phyloP scores from a whole-genome alignment of 2,888 invertebrate genomes.

The Cephus spinipes region DNA sequence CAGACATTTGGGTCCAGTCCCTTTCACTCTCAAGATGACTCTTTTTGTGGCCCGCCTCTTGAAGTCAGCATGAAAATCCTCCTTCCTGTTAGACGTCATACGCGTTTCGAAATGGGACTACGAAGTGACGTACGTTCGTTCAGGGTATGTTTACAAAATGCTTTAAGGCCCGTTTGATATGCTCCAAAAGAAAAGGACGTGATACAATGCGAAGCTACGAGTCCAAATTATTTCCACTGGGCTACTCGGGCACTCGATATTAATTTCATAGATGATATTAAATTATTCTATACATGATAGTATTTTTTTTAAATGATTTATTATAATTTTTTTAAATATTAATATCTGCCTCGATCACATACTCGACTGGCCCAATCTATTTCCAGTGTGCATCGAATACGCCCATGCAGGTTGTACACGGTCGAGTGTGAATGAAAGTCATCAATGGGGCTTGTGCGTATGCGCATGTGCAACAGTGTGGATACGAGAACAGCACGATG shows the following conservation, averaged over 20 bases:
- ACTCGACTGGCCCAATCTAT: slow-evolving; percentile 7
- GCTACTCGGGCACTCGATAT: background rate
- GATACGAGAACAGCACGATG: background rate
- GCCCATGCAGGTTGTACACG: slow-evolving; percentile 32
- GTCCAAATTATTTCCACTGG: background rate
- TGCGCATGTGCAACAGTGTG: slow-evolving; percentile 10
- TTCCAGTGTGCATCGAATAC: slow-evolving; percentile 22
- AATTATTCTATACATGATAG: background rate
- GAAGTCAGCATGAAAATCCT: background rate
- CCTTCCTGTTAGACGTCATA: background rate
- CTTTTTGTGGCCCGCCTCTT: background rate
- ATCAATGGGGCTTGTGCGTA: slow-evolving; percentile 40
- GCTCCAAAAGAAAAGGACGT: background rate
- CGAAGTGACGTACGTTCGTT: background rate
- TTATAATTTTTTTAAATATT: background rate
- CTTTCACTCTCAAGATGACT: background rate
- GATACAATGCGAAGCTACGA: background rate
- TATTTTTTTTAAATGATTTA: background rate
- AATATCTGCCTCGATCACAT: slow-evolving; percentile 2
- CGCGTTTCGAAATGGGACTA: background rate
- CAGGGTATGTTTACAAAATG: background rate
- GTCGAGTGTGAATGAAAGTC: slow-evolving; percentile 45
- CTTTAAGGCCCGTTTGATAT: background rate
- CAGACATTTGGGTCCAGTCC: background rate
- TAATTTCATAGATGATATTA: background rate